phyloP scores from a whole-genome alignment of 2,888 invertebrate species.

The Hedya salicella region DNA sequence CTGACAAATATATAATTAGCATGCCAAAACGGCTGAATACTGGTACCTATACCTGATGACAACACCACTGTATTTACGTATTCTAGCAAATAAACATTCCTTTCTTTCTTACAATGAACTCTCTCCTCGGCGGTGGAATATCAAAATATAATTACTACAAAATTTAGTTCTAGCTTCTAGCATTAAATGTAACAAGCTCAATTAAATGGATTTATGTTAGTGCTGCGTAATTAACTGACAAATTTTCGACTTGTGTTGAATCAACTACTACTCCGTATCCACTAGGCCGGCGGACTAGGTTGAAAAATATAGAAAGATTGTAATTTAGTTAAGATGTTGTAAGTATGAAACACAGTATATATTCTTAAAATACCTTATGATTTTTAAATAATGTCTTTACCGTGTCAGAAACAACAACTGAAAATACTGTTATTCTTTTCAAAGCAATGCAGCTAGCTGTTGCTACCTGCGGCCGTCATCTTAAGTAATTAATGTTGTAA shows the following conservation, averaged over 20 bases:
- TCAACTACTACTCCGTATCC: slow-evolving; percentile 49
- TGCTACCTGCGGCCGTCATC: slow-evolving; percentile 50
- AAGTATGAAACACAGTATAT: no score
- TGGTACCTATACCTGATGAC: no score
- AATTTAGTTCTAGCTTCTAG: not conserved
- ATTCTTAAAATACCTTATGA: no score
- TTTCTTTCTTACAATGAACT: no score
- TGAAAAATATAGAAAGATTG: no score
- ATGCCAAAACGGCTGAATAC: no score
- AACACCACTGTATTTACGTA: no score
- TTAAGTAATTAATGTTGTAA: slow-evolving; percentile 62
- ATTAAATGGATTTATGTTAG: slow-evolving; percentile 14
- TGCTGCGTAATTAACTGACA: slow-evolving; percentile 54
- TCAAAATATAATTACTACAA: not conserved
- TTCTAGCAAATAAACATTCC: no score
- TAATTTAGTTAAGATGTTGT: no score
- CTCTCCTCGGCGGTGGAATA: no score
- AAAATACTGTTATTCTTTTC: slow-evolving; percentile 21
- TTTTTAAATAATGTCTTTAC: no score
- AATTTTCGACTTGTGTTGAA: slow-evolving; percentile 54
- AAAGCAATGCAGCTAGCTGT: not conserved
- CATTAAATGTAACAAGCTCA: not conserved
- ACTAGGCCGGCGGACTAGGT: slow-evolving; percentile 52
- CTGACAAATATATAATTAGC: no score
- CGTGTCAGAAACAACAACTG: slow-evolving; percentile 1